Conservation (phyloP, 2,113 vertebrate species). For the Rynchops niger region DNA sequence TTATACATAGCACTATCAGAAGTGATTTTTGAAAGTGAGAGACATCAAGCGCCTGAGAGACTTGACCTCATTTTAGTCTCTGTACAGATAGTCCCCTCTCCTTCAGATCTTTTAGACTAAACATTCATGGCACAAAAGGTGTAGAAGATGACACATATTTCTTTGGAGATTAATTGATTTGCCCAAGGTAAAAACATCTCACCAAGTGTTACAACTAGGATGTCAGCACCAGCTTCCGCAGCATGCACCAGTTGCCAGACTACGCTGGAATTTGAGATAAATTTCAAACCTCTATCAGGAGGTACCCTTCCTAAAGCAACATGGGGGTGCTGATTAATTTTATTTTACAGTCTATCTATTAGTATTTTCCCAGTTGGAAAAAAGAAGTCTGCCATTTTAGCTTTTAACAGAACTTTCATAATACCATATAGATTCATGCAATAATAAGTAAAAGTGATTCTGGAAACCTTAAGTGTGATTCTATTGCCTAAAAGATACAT, state of each 20-base stretch:
- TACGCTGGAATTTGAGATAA: neutral
- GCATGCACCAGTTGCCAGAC: neutral
- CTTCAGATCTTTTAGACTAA: neutral
- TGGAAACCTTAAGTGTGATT: neutral
- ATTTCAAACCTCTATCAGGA: neutral
- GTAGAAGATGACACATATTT: neutral
- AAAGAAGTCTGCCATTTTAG: neutral
- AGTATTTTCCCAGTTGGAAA: neutral
- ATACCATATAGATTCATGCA: neutral
- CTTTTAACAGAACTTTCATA: neutral
- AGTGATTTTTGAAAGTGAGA: neutral
- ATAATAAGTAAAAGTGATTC: neutral
- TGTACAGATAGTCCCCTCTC: neutral
- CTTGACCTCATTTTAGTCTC: neutral
- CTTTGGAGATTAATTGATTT: neutral
- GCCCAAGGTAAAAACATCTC: neutral
- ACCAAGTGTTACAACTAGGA: neutral
- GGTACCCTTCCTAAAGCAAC: neutral
- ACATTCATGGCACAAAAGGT: neutral
- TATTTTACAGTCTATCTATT: neutral
- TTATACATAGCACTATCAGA: neutral
- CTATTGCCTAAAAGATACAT: neutral
- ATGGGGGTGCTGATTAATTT: neutral
- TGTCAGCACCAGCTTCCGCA: neutral
- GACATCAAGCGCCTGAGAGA: neutral